phyloP scores from a whole-genome alignment of 2,888 invertebrate species.

The Falcaria lacertinaria region DNA sequence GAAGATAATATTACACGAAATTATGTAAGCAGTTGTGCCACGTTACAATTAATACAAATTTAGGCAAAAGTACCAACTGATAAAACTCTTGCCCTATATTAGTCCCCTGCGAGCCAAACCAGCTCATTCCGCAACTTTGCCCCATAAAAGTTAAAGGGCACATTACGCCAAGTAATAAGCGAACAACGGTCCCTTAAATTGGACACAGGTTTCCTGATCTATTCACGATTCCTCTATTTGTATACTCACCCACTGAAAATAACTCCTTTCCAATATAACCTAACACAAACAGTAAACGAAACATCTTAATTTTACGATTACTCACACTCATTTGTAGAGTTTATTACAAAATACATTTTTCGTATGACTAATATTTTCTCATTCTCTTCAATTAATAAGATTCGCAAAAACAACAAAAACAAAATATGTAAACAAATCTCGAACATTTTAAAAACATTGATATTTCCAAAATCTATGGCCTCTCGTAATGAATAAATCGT shows the following conservation, averaged over 20 bases:
- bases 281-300: no score
- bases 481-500: constrained; percentile 29
- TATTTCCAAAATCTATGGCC: constrained; percentile 24
- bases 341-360: no score
- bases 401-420: neutral
- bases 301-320: no score
- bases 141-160: constrained; percentile 77
- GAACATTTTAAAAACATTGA: constrained; percentile 1
- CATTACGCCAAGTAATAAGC: constrained; percentile 75
- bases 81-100: constrained; percentile 68
- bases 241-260: constrained; percentile 1
- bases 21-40: constrained; percentile 16
- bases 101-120: constrained; percentile 48
- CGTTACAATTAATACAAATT: constrained; percentile 56
- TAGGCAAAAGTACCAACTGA: constrained; percentile 54
- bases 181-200: constrained; percentile 68
- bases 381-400: neutral
- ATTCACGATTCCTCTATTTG: constrained; percentile 39
- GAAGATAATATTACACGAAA: constrained; percentile 5
- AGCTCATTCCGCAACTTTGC: constrained; percentile 64
- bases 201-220: constrained; percentile 50
- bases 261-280: no score
- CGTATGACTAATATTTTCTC: neutral
- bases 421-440: neutral
- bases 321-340: no score